These are phyloP conservation scores for Oxyura jamaicensis DNA, from an alignment of 2,113 vertebrate species.

Conservation along the genomic window DNA sequence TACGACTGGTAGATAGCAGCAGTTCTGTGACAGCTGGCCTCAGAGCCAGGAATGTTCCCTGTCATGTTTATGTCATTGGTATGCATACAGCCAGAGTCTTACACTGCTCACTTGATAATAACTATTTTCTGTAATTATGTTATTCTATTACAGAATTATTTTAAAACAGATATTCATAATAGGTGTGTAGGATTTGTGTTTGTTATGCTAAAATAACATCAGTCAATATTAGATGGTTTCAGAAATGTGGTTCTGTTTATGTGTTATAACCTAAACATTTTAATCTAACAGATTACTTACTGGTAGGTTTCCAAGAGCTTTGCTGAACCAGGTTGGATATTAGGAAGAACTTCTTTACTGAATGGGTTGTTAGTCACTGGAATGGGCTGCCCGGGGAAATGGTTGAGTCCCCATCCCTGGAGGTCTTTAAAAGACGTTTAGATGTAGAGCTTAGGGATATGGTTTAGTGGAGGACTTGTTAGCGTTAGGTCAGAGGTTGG, in stretches of 20 bases:
- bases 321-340: not conserved
- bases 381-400: no score
- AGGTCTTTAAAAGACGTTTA: no score
- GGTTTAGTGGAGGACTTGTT: no score
- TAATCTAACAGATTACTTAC: not conserved
- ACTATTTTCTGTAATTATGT: not conserved
- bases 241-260: not conserved
- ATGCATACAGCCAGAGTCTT: not conserved
- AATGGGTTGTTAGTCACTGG: no score
- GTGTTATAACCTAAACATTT: not conserved
- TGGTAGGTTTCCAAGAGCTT: not conserved
- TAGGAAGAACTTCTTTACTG: no score
- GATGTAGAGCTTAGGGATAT: no score
- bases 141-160: not conserved
- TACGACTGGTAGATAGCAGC: rapidly evolving
- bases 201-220: not conserved
- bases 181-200: not conserved
- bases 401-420: no score
- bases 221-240: not conserved
- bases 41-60: not conserved
- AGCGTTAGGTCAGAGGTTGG: no score
- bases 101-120: no score
- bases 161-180: not conserved
- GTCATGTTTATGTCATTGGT: not conserved
- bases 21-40: not conserved